Percentiles rank a stretch among this genome's conserved stretches.
Conservation (phyloP, 2,113 vertebrate genomes). For the Spheniscus mendiculus region DNA sequence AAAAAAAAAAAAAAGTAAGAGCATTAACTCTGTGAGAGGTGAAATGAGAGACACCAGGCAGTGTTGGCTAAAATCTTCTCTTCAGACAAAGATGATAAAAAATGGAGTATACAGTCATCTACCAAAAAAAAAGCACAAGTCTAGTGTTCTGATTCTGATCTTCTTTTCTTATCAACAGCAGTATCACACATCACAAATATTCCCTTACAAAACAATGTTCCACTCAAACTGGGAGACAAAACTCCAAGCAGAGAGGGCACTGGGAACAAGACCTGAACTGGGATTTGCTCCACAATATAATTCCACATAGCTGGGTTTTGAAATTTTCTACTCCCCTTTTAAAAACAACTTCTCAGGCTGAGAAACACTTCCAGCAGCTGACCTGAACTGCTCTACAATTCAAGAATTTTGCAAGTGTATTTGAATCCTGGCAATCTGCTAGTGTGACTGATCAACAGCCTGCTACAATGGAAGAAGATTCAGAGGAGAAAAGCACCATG, state of each 20-base stretch:
- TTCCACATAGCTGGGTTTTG: not conserved
- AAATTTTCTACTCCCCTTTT: not conserved
- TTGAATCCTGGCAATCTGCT: not conserved
- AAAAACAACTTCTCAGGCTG: not conserved
- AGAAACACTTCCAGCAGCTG: not conserved
- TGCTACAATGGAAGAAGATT: not conserved
- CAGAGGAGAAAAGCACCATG: not conserved
- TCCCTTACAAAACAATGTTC: not conserved
- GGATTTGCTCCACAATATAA: not conserved
- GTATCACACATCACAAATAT: not conserved
- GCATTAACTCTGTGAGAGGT: not conserved
- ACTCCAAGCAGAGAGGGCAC: not conserved
- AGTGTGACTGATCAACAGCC: not conserved
- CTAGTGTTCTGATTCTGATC: not conserved
- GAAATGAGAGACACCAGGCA: not conserved
- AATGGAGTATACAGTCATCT: not conserved
- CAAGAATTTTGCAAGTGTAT: not conserved
- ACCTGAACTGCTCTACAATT: not conserved
- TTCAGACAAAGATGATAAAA: rapidly evolving
- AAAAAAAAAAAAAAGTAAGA: not conserved
- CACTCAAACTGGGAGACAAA: not conserved
- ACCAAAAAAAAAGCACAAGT: not conserved
- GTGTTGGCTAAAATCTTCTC: not conserved
- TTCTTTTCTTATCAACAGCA: not conserved
- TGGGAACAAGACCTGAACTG: not conserved